phyloP scores from a whole-genome alignment of 2,888 invertebrate species.

The Philaethria dido region DNA sequence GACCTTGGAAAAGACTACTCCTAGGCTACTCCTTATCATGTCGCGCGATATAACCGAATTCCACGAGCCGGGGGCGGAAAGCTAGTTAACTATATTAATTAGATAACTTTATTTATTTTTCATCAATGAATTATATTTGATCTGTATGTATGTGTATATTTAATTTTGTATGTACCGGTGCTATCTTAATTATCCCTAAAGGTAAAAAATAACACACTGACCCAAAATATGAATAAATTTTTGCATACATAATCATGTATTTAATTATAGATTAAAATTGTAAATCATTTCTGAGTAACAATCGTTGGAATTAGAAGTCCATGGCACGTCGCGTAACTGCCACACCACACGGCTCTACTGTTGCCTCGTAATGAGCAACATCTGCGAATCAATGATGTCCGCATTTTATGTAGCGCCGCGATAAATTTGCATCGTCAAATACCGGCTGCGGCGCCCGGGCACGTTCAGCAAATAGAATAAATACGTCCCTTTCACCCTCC shows the following conservation, averaged over 20 bases:
- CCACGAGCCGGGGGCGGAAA: too few species aligned
- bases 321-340: slow-evolving; percentile 50
- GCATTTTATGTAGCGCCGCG: slow-evolving; percentile 77
- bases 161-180: too few species aligned
- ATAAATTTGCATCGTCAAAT: slow-evolving; percentile 82
- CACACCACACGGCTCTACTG: slow-evolving; percentile 51
- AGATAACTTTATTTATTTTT: background rate
- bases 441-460: slow-evolving; percentile 71
- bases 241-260: background rate
- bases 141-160: too few species aligned
- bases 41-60: too few species aligned
- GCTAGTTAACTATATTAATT: background rate
- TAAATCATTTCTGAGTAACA: slow-evolving; percentile 32
- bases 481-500: slow-evolving; percentile 67
- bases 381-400: slow-evolving; percentile 75
- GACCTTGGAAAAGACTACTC: too few species aligned
- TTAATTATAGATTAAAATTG: slow-evolving; percentile 3
- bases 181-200: too few species aligned
- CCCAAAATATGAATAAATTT: background rate
- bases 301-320: slow-evolving; percentile 63
- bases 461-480: slow-evolving; percentile 82
- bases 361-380: slow-evolving; percentile 70
- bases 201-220: too few species aligned
- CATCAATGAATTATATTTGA: background rate
- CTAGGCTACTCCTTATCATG: too few species aligned